Conservation (phyloP, 2,888 invertebrate genomes). For the Endotricha flammealis region DNA sequence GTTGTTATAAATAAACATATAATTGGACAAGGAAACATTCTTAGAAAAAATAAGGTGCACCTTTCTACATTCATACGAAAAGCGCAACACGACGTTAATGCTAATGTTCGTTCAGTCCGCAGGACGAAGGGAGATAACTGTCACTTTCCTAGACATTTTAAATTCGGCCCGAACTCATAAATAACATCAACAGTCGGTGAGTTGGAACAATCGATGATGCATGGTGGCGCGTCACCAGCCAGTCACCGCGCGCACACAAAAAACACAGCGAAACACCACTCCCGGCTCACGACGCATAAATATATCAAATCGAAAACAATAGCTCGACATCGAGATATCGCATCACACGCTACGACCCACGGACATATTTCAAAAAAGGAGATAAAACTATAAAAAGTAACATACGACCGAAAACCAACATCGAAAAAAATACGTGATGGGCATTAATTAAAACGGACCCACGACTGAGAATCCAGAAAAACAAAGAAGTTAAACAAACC, state of each 20-base stretch:
- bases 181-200: conserved; percentile 55
- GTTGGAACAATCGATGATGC: conserved; percentile 53
- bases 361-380: conserved; percentile 73
- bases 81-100: conserved; percentile 18
- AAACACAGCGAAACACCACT: conserved; percentile 50
- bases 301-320: conserved; percentile 77
- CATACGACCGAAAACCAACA: conserved; percentile 55
- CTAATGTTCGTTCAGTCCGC: conserved; percentile 30
- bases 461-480: conserved; percentile 73
- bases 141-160: conserved; percentile 38
- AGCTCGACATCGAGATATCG: conserved; percentile 72
- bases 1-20: conserved; percentile 3
- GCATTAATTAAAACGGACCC: conserved; percentile 79
- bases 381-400: conserved; percentile 53
- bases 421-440: conserved; percentile 76
- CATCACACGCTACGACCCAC: conserved; percentile 66
- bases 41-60: not conserved
- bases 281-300: conserved; percentile 68
- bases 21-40: too few relatives aligned
- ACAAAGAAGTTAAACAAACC: conserved; percentile 75
- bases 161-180: conserved; percentile 44
- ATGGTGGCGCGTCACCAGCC: conserved; percentile 50
- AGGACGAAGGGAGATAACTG: conserved; percentile 35
- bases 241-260: conserved; percentile 47
- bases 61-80: conserved; percentile 7